Base-by-base conservation (phyloP, 2,888 invertebrate species). In the Exephanes ischioxanthus region DNA sequence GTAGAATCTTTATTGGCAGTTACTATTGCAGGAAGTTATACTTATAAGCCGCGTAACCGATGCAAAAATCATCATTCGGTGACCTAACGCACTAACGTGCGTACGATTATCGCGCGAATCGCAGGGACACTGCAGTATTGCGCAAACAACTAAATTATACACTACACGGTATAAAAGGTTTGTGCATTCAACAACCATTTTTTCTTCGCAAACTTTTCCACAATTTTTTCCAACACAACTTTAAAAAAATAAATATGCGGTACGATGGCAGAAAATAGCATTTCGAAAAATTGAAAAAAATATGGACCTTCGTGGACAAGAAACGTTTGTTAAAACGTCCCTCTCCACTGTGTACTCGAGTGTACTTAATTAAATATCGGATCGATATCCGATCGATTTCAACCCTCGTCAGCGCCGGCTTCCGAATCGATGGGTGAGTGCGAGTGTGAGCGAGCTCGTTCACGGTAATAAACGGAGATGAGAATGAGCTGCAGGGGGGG, bases 391-490 rank as follows among this genome's bases (percentile, higher is more conserved):
- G 58, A 73, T 81, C 68, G 78, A 66, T 81, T 78, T 55, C 45
- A 70, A 70, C 70, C 81, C 73, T 80, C 77, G 73, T 68, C 68
- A 83, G 9, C 26, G 58, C 72, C 48, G 84, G 63, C 51, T 70
- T 70, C 33, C 45, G 53, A 78, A 53, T 67, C 61, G 33, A 78
- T 75, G 19, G 48, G 51, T 14, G 48, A 30, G 55, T 33, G 41
- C n/a, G 55, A 63, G 33, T 4, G 63, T 14, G 63, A 30, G 1
- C 26, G 33, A 19, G 22, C 41, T 55, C 70, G 58, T 72, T 75
- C 75, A 63, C 51, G 75, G 75, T 81, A 81, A 85, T 81, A 70
- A 81, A 79, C 70, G 63, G 26, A 51, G 78, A 77, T 68, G 80
- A 77, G 77, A 78, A 78, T 33, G 63, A 58, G 75, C 78, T 78